These are phyloP conservation scores for Perca flavescens DNA, from an alignment of 2,113 vertebrate species.

Conservation along the genomic window DNA sequence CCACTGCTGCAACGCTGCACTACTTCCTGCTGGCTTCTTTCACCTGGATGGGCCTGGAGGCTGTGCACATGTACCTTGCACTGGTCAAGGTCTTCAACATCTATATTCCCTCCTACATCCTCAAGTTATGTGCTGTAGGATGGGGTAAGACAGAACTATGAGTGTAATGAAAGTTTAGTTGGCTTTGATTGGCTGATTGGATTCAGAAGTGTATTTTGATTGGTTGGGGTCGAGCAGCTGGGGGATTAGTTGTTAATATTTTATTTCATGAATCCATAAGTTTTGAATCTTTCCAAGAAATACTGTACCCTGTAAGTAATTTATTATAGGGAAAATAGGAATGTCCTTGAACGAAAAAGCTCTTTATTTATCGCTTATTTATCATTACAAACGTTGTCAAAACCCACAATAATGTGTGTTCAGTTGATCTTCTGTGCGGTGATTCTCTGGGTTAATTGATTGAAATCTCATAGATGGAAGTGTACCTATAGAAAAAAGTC, in stretches of 20 bases:
- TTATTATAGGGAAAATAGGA: neutral
- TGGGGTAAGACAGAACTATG: conserved; percentile 87
- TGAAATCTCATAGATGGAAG: neutral
- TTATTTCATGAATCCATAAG: neutral
- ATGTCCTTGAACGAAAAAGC: neutral
- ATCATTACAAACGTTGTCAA: neutral
- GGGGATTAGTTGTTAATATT: neutral
- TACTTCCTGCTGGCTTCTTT: conserved; percentile 92
- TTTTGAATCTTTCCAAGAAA: neutral
- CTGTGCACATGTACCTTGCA: conserved; percentile 91
- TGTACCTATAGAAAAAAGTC: neutral
- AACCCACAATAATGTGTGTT: too few relatives aligned
- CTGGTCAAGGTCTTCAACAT: conserved; percentile 93
- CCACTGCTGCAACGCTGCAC: conserved; percentile 82
- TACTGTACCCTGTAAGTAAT: neutral
- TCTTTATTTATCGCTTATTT: neutral
- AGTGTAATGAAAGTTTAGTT: neutral
- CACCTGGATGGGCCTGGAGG: conserved; percentile 93
- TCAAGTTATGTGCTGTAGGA: conserved; percentile 89
- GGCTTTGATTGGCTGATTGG: neutral
- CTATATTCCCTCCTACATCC: conserved; percentile 89
- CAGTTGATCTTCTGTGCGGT: too few relatives aligned
- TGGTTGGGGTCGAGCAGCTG: neutral
- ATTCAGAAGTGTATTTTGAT: neutral
- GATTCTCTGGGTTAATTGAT: too few relatives aligned